phyloP scores from a whole-genome alignment of 2,113 vertebrate species.

The Mustelus asterias region DNA sequence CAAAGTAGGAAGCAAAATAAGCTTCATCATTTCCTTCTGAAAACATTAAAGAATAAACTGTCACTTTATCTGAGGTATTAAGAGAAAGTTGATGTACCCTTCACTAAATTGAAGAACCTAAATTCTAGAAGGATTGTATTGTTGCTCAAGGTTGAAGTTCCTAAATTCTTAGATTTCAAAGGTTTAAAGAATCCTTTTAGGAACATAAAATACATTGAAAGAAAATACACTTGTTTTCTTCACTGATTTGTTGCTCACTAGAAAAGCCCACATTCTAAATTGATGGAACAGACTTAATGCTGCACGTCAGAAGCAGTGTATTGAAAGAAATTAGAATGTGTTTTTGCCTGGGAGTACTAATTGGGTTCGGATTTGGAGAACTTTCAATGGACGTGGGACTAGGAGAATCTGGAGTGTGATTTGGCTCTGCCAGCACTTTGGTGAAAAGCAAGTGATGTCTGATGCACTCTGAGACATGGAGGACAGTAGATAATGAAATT shows the following conservation, averaged over 20 bases:
- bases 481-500: neutral
- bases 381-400: neutral
- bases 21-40: neutral
- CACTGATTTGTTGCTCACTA: neutral
- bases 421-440: neutral
- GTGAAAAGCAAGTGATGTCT: neutral
- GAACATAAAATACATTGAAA: neutral
- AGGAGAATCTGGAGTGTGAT: neutral
- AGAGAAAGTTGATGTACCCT: neutral
- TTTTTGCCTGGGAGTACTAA: neutral
- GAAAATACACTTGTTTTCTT: neutral
- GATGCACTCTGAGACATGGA: neutral
- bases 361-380: neutral
- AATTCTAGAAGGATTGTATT: neutral
- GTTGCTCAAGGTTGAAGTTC: neutral
- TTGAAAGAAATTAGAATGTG: neutral
- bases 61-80: too few relatives aligned
- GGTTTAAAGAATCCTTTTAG: neutral
- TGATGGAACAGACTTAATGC: neutral
- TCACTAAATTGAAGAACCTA: neutral
- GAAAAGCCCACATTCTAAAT: neutral
- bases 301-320: neutral
- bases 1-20: neutral
- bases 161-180: neutral
- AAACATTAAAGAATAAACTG: neutral